phyloP scores from a whole-genome alignment of 2,797 vertebrate species.

The Gymnoscopelus braueri region DNA sequence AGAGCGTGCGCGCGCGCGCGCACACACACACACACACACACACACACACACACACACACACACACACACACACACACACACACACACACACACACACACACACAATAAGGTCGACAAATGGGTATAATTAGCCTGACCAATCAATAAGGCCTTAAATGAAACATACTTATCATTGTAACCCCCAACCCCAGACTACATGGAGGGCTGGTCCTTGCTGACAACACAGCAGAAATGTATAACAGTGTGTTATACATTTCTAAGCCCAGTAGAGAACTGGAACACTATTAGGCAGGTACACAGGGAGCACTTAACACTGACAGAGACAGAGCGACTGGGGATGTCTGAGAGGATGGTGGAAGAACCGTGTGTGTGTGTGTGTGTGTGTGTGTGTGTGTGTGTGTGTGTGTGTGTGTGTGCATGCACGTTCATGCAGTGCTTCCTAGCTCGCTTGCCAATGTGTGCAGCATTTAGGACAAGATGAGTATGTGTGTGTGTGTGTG shows the following conservation, averaged over 20 bases:
- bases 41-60: neutral
- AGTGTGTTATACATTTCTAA: constrained; percentile 32
- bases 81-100: constrained; percentile 12
- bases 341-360: constrained; percentile 1
- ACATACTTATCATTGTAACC: constrained; percentile 62
- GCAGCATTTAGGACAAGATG: neutral
- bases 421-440: neutral
- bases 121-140: constrained; percentile 56
- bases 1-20: neutral
- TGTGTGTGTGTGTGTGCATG: constrained; percentile 6
- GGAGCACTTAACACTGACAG: constrained; percentile 59
- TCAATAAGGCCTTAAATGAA: constrained; percentile 71
- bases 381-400: constrained; percentile 12
- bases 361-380: constrained; percentile 20
- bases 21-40: neutral
- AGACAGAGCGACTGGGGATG: constrained; percentile 45
- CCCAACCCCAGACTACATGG: neutral
- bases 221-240: constrained; percentile 25
- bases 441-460: neutral
- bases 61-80: constrained; percentile 23
- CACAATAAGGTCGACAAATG: constrained; percentile 51
- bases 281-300: constrained; percentile 47
- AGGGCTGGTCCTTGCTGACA: constrained; percentile 4
- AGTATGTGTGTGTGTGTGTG: neutral
- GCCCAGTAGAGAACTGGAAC: constrained; percentile 24